phyloP scores from a whole-genome alignment of 1,140 invertebrate species.

The Chrysoperla carnea region DNA sequence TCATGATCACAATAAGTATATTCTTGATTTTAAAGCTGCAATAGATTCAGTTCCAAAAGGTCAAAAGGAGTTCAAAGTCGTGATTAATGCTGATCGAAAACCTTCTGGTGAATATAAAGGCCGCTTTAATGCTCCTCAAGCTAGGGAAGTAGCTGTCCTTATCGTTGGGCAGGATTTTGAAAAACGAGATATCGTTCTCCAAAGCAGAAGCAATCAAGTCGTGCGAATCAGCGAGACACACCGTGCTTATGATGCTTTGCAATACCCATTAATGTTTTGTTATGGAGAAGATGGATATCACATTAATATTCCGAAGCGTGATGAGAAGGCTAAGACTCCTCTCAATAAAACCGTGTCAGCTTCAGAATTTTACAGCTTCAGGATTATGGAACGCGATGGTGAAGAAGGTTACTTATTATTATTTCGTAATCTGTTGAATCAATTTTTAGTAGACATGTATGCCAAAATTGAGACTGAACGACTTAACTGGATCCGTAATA shows the following conservation, averaged over 20 bases:
- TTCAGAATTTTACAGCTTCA: slow-evolving; percentile 15
- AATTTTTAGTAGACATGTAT: slow-evolving; percentile 21
- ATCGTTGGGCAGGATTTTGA: slow-evolving; percentile 10
- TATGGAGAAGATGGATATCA: slow-evolving; percentile 23
- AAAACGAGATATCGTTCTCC: slow-evolving; percentile 13
- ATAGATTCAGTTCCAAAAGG: slow-evolving; percentile 8
- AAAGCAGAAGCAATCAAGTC: slow-evolving; percentile 7
- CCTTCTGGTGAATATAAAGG: slow-evolving; percentile 11
- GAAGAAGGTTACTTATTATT: slow-evolving; percentile 13
- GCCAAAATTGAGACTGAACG: slow-evolving; percentile 18
- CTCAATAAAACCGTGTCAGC: slow-evolving; percentile 10
- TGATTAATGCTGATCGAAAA: slow-evolving; percentile 8
- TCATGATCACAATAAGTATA: slow-evolving; percentile 9
- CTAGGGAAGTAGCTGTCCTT: slow-evolving; percentile 14
- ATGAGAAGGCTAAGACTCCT: too few relatives aligned
- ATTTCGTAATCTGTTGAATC: slow-evolving; percentile 12
- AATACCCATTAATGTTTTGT: slow-evolving; percentile 27
- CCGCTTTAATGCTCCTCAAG: slow-evolving; percentile 12
- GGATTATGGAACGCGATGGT: slow-evolving; percentile 14
- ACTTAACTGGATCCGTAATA: slow-evolving; percentile 13
- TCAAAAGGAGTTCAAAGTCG: slow-evolving; percentile 1
- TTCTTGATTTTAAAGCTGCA: slow-evolving; percentile 13
- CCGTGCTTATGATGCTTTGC: slow-evolving; percentile 21
- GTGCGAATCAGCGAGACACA: slow-evolving; percentile 15
- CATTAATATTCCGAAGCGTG: slow-evolving; percentile 8